Evolutionary conservation across 2,797 vertebrate genomes (phyloP).

Genomic region (Lutjanus campechanus): DNA sequence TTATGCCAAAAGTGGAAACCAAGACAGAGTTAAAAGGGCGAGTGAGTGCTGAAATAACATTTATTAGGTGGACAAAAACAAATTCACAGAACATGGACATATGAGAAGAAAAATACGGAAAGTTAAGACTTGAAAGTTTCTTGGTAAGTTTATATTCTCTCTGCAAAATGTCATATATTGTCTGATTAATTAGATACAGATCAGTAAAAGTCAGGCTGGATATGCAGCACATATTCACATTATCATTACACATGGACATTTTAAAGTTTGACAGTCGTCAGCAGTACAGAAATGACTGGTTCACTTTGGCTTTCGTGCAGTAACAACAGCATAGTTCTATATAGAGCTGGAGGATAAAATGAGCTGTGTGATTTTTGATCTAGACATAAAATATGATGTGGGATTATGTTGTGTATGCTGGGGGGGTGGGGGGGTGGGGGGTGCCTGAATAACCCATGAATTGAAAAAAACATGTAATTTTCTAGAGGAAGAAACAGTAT

Average conservation of each 20-base stretch:
- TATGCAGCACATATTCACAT: no score
- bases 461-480: slow-evolving; percentile 37
- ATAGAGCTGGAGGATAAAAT: slow-evolving; percentile 27
- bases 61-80: no score
- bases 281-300: background rate
- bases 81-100: no score
- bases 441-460: slow-evolving; percentile 44
- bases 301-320: background rate
- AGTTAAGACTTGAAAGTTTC: background rate
- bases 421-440: slow-evolving; percentile 23
- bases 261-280: background rate
- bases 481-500: slow-evolving; percentile 34
- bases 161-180: background rate
- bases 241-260: background rate
- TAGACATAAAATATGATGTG: slow-evolving; percentile 33
- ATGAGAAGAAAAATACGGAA: background rate
- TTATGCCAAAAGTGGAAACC: no score
- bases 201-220: no score
- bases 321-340: background rate
- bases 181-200: background rate
- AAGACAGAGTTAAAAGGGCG: no score
- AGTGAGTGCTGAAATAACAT: no score
- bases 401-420: slow-evolving; percentile 48
- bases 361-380: slow-evolving; percentile 13
- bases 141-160: background rate